Percentiles rank a stretch among this genome's conserved stretches.
Evolutionary conservation across 2,113 vertebrate genomes (phyloP).

Genomic region (Sturnus vulgaris): DNA sequence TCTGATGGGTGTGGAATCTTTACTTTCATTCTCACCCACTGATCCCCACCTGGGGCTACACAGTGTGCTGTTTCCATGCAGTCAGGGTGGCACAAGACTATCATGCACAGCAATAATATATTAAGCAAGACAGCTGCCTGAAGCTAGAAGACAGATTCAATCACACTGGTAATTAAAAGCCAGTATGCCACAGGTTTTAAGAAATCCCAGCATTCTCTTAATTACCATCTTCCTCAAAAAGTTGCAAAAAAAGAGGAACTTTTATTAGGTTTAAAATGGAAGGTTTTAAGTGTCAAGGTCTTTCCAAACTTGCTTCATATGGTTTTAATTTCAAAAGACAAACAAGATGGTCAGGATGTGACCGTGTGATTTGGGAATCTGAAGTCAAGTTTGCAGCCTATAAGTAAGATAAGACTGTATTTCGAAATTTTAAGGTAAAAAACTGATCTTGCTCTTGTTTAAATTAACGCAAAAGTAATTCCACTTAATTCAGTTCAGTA

Average conservation of each 20-base stretch:
- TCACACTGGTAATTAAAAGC: background rate
- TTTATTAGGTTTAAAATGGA: background rate
- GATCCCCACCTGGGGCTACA: background rate
- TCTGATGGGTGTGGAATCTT: background rate
- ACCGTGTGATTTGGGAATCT: background rate
- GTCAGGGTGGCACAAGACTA: background rate
- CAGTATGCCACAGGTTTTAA: background rate
- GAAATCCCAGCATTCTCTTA: background rate
- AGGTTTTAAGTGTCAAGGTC: background rate
- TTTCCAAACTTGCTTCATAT: background rate
- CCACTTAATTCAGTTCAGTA: background rate
- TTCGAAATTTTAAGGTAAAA: background rate
- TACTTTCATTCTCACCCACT: background rate
- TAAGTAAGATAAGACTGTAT: background rate
- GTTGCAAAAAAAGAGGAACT: background rate
- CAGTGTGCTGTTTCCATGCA: background rate
- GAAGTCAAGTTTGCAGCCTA: background rate
- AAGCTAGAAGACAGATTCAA: background rate
- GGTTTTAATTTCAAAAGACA: background rate
- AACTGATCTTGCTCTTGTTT: background rate
- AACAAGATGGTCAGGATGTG: background rate
- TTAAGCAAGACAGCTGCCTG: conserved; percentile 6
- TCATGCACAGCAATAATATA: background rate
- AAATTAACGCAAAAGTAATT: background rate
- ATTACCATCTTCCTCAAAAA: background rate